Conservation (phyloP, 2,113 vertebrate species). For the Mormyrus iriodes region DNA sequence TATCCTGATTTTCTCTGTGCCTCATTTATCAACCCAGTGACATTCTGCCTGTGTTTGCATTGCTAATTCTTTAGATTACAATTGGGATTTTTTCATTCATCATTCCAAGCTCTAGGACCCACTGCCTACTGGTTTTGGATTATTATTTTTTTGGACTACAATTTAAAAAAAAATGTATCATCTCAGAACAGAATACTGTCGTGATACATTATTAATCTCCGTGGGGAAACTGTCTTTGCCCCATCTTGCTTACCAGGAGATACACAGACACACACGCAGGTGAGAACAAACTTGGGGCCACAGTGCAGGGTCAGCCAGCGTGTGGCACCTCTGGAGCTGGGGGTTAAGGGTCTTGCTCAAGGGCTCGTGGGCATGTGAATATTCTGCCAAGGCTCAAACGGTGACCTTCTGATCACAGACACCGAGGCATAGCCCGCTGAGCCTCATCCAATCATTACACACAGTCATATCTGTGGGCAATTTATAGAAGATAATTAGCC, state of each 20-base stretch:
- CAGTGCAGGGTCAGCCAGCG: background rate
- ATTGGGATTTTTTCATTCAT: background rate
- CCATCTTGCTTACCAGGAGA: background rate
- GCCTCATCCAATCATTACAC: background rate
- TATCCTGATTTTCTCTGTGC: background rate
- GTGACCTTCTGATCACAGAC: background rate
- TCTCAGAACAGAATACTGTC: background rate
- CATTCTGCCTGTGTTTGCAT: background rate
- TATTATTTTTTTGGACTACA: background rate
- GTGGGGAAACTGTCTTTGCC: background rate
- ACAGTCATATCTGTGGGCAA: background rate
- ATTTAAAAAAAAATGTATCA: background rate
- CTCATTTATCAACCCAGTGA: background rate
- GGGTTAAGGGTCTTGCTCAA: background rate
- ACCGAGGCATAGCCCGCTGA: background rate
- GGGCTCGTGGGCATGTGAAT: background rate
- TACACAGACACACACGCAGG: background rate
- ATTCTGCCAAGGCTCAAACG: background rate
- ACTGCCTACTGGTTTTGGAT: background rate
- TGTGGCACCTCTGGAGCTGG: background rate
- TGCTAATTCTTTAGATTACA: background rate
- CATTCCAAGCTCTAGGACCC: background rate
- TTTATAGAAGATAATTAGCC: background rate
- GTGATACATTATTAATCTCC: background rate
- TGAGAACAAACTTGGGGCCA: background rate